Evolutionary conservation across 2,113 vertebrate genomes (phyloP), one percentile per base, ranked within the genome.

Genomic region (Zosterops borbonicus): DNA sequence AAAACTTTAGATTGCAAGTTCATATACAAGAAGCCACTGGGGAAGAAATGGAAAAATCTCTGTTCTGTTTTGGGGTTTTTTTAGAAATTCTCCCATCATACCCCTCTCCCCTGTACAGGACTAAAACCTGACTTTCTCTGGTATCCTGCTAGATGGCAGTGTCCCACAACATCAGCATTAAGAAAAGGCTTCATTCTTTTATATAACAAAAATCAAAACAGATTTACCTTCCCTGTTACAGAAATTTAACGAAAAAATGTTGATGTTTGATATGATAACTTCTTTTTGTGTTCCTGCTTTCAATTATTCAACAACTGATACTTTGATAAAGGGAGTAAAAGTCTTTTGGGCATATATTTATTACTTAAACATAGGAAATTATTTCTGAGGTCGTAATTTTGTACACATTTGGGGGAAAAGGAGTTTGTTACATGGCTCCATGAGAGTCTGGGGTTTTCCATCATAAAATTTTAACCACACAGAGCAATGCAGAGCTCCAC

Each of bases 111-210:
- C 7, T 23, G 20, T 13, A 33, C 12, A 58, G 50, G 53, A 33
- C 52, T 87, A 89, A 88, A 90, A 74, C 23, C 9, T 82, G 41
- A 31, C 29, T 95, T 95, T 42, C 62, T 13, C 47, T 9, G 56
- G 3, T 70, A 52, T 81, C 46, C 84, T 86, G 88, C 94, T 96
- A 92, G 83, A 62, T 87, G 84, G 86, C 88, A 83, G 82, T 37
- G 8, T 89, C 76, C 44, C 69, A 69, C 78, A 79, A 53, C 13
- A 29, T 8, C 20, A 95, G 62, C 76, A 89, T 33, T 7, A 11
- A 79, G 63, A 60, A 29, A 55, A 90, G 56, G 50, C 10, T 78
- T 33, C 3, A 9, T 49, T 50, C 53, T 42, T 46, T 46, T 53
- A 42, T 20, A 0, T 52, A 70, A 81, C 62, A 89, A 41, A 86